Conservation (phyloP, 2,113 vertebrate genomes). For the Ictidomys tridecemlineatus region DNA sequence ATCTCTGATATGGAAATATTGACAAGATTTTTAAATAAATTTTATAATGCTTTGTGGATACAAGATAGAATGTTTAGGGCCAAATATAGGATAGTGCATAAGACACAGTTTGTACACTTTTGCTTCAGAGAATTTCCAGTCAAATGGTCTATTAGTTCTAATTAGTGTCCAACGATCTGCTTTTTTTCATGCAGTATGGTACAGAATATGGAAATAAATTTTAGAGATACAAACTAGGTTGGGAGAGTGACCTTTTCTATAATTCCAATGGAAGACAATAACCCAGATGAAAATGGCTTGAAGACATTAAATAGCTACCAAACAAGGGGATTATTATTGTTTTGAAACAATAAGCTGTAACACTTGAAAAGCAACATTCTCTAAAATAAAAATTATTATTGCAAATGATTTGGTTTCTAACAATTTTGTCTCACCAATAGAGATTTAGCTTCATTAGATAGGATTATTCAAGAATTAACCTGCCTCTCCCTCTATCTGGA, state of each 20-base stretch:
- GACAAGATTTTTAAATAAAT: not conserved
- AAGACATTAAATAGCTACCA: not conserved
- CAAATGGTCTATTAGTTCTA: conserved; percentile 56
- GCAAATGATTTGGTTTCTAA: not conserved
- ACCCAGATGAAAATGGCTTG: conserved; percentile 6
- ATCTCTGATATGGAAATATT: not conserved
- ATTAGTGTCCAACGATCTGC: not conserved
- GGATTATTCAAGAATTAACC: conserved; percentile 20
- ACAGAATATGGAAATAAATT: not conserved
- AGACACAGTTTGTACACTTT: not conserved
- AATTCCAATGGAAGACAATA: conserved; percentile 15
- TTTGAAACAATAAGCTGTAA: not conserved
- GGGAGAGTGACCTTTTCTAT: conserved; percentile 37
- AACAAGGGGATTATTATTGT: conserved; percentile 1
- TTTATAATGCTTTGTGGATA: not conserved
- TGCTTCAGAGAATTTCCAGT: conserved; percentile 41
- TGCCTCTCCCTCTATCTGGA: not conserved
- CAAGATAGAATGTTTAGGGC: conserved; percentile 40
- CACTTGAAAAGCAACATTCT: conserved; percentile 24
- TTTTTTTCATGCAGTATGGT: not conserved
- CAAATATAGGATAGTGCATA: not conserved
- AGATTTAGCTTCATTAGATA: not conserved
- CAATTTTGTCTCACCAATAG: not conserved
- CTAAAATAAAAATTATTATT: not conserved
- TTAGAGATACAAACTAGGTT: not conserved